Evolutionary conservation across 2,797 vertebrate species (phyloP), one percentile per base, ranked within the genome.

Genomic region (Caiman crocodilus): DNA sequence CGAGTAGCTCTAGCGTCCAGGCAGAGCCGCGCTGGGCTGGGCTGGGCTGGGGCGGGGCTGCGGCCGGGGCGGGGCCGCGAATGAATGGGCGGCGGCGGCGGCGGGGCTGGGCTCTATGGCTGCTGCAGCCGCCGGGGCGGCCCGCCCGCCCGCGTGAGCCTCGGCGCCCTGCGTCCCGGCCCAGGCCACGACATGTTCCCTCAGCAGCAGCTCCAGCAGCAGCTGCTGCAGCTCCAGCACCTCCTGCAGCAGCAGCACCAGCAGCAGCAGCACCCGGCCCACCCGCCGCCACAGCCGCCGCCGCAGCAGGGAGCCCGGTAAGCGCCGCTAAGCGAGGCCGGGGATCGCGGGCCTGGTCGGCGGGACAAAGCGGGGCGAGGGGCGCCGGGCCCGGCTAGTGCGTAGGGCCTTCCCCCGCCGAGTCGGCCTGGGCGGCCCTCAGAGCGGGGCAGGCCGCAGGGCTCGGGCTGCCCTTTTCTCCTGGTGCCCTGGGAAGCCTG

Each of bases 291-390:
- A 13, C 50, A 65, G 76, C 14, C 96, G 89, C 98, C 98, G 65
- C 97, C 98, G 61, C 98, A 98, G 90, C 98, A 97, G 76, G 60
- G 97, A 88, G 97, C 95, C 97, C 98, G 98, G 99, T 99, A 98
- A 98, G 98, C 76, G 58, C 95, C 83, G 56, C 28, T 97, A 87
- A 85, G 83, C 94, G 97, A 96, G 91, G 69, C 94, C 96, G 96
- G 94, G 97, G 97, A 97, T 97, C 20, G 59, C 17, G 10, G 93
- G 98, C 95, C 95, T 94, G 88, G 96, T 84, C 50, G 96, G 42
- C 42, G 42, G 42, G 42, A 42, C 42, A 42, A 42, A 42, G 42
- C 42, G 42, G 42, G 42, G 42, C 42, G 42, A 9, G 42, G 42
- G 42, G 42, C 42, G 42, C 42, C 9, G 42, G 42, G 42, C 42